A percentile compares a stretch with the other conserved stretches of the same genome.
phyloP scores from a whole-genome alignment of 2,888 invertebrate genomes.

The Amblyjoppa fuscipennis region DNA sequence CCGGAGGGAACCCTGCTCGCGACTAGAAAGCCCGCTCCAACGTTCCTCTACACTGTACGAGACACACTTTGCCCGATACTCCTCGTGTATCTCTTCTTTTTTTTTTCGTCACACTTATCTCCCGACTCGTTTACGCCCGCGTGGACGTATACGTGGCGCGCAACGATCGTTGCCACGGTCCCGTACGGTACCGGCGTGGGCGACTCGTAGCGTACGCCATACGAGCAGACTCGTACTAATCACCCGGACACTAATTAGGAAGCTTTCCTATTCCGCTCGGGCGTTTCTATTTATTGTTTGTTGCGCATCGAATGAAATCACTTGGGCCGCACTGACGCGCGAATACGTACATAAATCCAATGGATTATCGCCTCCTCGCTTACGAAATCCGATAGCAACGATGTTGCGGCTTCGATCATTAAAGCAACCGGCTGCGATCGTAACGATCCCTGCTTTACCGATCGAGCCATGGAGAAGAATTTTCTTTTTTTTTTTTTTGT shows the following conservation, averaged over 20 bases:
- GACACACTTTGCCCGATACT: conserved; percentile 44
- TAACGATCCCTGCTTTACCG: not conserved
- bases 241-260: conserved; percentile 65
- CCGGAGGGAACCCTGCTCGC: conserved; percentile 11
- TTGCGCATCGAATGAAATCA: conserved; percentile 22
- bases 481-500: too few species aligned
- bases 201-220: conserved; percentile 35
- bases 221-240: conserved; percentile 56
- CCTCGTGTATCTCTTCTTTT: conserved; percentile 17
- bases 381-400: conserved; percentile 3
- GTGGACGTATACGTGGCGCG: conserved; percentile 32
- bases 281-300: not conserved
- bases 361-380: not conserved
- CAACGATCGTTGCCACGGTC: conserved; percentile 42
- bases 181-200: conserved; percentile 53
- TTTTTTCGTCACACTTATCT: conserved; percentile 51
- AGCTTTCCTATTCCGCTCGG: conserved; percentile 10
- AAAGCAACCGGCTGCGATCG: not conserved
- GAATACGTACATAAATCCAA: conserved; percentile 1
- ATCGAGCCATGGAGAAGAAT: too few species aligned
- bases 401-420: not conserved
- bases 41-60: not conserved
- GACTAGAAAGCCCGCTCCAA: conserved; percentile 53
- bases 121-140: conserved; percentile 43
- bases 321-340: not conserved